Evolutionary conservation across 1,140 invertebrate species (phyloP).

Genomic region (Lordiphosa clarofinis): DNA sequence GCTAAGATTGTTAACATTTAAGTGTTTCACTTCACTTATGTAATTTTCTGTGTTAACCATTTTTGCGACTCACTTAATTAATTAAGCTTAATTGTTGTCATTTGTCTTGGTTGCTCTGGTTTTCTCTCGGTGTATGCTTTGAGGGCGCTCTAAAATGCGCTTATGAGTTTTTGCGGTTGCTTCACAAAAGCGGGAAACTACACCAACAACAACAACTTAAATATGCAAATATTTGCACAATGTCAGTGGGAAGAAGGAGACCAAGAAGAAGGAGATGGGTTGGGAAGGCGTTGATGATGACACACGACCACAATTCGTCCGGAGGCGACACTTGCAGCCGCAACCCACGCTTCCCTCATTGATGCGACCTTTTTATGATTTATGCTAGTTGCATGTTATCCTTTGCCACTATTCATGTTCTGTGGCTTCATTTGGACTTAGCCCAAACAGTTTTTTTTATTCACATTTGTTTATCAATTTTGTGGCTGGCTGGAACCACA

Average conservation of each 20-base stretch:
- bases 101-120: neutral
- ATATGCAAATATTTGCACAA: constrained; percentile 78
- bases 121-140: constrained; percentile 10
- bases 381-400: constrained; percentile 38
- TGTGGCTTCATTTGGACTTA: constrained; percentile 43
- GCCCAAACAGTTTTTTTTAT: constrained; percentile 33
- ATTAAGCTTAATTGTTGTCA: neutral
- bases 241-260: constrained; percentile 37
- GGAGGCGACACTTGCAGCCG: constrained; percentile 29
- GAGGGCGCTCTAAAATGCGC: constrained; percentile 62
- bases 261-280: neutral
- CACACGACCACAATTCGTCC: constrained; percentile 27
- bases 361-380: constrained; percentile 16
- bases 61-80: neutral
- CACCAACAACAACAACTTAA: constrained; percentile 59
- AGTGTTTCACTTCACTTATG: neutral
- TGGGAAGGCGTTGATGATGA: constrained; percentile 55
- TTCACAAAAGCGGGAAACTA: constrained; percentile 29
- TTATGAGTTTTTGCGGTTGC: constrained; percentile 71
- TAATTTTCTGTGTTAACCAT: neutral
- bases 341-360: constrained; percentile 12
- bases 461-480: constrained; percentile 60
- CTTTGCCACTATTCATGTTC: constrained; percentile 41
- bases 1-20: too few relatives aligned
- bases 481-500: too few relatives aligned